Conservation (phyloP, 2,113 vertebrate species). For the Garra rufa region DNA sequence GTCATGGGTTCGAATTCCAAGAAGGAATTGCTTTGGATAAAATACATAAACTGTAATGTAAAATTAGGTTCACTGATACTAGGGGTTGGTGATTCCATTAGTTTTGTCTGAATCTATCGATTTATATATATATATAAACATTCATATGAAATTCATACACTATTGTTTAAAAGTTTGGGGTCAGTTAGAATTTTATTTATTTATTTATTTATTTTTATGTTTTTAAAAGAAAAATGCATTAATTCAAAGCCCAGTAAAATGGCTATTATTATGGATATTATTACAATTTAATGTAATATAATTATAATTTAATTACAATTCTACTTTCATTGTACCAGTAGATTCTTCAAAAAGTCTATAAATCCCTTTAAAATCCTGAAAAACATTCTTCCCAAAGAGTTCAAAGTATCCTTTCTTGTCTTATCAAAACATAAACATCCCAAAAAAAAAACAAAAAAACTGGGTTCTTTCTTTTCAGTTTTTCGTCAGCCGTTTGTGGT, state of each 20-base stretch:
- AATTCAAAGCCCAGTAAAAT: too few relatives aligned
- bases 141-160: not conserved
- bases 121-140: not conserved
- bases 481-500: not conserved
- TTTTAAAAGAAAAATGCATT: too few relatives aligned
- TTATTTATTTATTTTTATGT: not conserved
- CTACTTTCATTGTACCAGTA: not conserved
- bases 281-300: too few relatives aligned
- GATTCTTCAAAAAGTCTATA: not conserved
- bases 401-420: not conserved
- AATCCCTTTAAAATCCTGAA: constrained; percentile 1
- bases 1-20: too few relatives aligned
- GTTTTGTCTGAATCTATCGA: not conserved
- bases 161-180: not conserved
- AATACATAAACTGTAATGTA: not conserved
- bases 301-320: too few relatives aligned
- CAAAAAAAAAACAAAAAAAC: constrained; percentile 1
- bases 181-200: not conserved
- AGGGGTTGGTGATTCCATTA: not conserved
- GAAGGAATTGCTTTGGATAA: not conserved
- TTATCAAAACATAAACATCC: not conserved
- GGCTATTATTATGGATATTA: too few relatives aligned
- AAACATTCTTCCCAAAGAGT: not conserved
- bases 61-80: not conserved
- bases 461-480: not conserved